Base-by-base conservation (phyloP, 2,797 vertebrate genomes). In the Betta splendens region DNA sequence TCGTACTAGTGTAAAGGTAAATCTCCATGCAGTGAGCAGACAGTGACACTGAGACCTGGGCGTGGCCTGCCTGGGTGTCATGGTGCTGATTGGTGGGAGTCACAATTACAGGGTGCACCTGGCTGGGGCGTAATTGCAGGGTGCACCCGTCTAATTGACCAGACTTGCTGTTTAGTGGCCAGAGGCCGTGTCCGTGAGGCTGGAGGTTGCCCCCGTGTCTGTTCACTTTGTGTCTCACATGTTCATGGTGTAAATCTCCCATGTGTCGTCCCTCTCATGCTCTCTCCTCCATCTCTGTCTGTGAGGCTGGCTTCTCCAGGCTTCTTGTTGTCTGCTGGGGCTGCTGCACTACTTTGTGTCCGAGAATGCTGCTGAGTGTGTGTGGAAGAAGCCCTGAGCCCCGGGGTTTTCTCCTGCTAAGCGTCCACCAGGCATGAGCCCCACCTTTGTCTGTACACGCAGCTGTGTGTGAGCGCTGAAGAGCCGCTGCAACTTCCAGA, bases 71-170 rank as follows among this genome's bases (percentile, higher is more conserved):
- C 86, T 81, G 85, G 75, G 85, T 84, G 87, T 78, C 82, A 83
- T 85, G 72, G 70, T 38, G 77, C 85, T 56, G 77, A 80, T 86
- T 86, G 67, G 56, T 82, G 81, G 81, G 73, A 78, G 80, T 85
- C 82, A 63, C 82, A 85, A 92, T 92, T 86, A 91, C 85, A 91
- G 86, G 85, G 84, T 87, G 83, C 77, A 64, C 85, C 84, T 89
- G 81, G 73, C 84, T 83, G 80, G 81, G 77, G 69, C 38, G 23
- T 87, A 83, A 87, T 87, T 83, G 64, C 73, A 86, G 87, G 83
- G 80, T 85, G 83, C 84, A 78, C 72, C 76, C 76, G 58, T 88
- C 85, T 81, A 82, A 83, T 78, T 83, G 77, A 78, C 70, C 64
- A 77, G 77, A 77, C 79, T 83, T 51, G 80, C 72, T 67, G 72